phyloP scores from a whole-genome alignment of 2,797 vertebrate genomes.

The Acanthis flammea region DNA sequence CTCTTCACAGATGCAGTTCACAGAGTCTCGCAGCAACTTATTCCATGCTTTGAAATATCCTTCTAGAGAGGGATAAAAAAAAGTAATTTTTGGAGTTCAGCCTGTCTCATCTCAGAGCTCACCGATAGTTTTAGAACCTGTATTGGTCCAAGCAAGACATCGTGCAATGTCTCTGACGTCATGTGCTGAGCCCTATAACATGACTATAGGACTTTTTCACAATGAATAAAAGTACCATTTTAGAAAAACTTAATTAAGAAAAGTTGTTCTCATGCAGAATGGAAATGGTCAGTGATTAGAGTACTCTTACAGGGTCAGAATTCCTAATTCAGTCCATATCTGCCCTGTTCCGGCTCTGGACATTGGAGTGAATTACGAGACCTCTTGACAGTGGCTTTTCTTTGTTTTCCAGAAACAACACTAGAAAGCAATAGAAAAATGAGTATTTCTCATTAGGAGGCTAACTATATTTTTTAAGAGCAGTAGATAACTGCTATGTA shows the following conservation, averaged over 20 bases:
- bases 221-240: background rate
- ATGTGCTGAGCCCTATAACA: background rate
- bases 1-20: background rate
- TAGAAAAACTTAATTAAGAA: background rate
- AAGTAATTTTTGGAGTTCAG: background rate
- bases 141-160: background rate
- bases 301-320: background rate
- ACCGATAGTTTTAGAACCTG: background rate
- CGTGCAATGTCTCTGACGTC: background rate
- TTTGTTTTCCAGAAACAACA: background rate
- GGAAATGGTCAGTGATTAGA: background rate
- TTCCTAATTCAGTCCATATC: background rate
- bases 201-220: background rate
- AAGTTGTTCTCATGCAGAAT: background rate
- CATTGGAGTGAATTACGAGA: background rate
- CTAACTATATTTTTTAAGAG: background rate
- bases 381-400: background rate
- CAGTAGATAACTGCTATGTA: background rate
- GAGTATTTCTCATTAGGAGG: background rate
- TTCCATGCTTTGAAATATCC: background rate
- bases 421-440: background rate
- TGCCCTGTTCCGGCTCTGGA: background rate
- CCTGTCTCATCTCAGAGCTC: background rate
- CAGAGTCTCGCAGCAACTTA: background rate
- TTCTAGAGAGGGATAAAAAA: background rate